Percentiles rank a stretch among this genome's conserved stretches.
These are phyloP conservation scores for Mixornis gularis DNA, from an alignment of 2,113 vertebrate genomes.

Conservation along the genomic window DNA sequence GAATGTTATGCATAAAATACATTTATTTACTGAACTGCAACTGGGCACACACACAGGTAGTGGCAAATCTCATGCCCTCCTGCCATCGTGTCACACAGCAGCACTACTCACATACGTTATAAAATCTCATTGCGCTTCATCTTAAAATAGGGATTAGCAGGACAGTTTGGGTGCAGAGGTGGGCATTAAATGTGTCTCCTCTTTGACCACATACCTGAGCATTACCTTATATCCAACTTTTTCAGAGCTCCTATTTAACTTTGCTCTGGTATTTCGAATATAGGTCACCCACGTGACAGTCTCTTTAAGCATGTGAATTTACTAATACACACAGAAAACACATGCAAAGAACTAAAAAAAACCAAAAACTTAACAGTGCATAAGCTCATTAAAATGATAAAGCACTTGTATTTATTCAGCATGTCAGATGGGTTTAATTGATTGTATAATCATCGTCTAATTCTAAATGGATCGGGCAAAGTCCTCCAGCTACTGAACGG, in stretches of 20 bases:
- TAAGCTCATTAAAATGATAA: slow-evolving; percentile 60
- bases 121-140: background rate
- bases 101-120: background rate
- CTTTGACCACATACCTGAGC: background rate
- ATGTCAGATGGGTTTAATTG: slow-evolving; percentile 65
- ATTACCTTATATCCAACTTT: background rate
- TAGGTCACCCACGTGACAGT: slow-evolving; percentile 5
- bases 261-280: slow-evolving; percentile 1
- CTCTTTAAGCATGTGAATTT: slow-evolving; percentile 15
- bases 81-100: background rate
- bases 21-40: background rate
- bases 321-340: slow-evolving; percentile 33
- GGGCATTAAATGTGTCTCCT: background rate
- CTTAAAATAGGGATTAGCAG: background rate
- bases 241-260: background rate
- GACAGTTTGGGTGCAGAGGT: background rate
- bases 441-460: slow-evolving; percentile 56
- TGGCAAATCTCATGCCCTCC: background rate
- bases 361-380: background rate
- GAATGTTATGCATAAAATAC: background rate
- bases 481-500: slow-evolving; percentile 42
- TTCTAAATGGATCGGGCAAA: slow-evolving; percentile 33
- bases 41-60: background rate
- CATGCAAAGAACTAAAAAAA: slow-evolving; percentile 30
- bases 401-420: slow-evolving; percentile 56